These are phyloP conservation scores for Adela reaumurella DNA, from an alignment of 2,888 invertebrate species.

Conservation along the genomic window DNA sequence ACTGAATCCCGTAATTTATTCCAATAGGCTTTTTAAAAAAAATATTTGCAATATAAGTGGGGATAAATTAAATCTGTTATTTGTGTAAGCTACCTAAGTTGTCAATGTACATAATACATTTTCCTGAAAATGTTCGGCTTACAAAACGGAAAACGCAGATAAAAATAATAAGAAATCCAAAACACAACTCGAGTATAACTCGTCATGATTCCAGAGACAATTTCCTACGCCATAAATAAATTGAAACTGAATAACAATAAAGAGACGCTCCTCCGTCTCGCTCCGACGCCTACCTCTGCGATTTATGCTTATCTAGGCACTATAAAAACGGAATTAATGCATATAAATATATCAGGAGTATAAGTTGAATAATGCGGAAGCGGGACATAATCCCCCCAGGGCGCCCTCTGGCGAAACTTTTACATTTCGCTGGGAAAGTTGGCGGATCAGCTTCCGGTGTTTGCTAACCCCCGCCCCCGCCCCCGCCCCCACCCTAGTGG, in stretches of 20 bases:
- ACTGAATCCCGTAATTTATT: too few relatives aligned
- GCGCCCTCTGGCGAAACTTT: not conserved
- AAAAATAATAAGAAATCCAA: slow-evolving; percentile 9
- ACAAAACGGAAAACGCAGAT: too few relatives aligned
- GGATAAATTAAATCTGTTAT: too few relatives aligned
- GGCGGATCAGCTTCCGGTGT: slow-evolving; percentile 49
- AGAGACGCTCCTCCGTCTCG: slow-evolving; percentile 29
- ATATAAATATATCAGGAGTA: slow-evolving; percentile 40
- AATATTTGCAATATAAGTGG: too few relatives aligned
- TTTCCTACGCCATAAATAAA: slow-evolving; percentile 32
- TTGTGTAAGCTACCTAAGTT: too few relatives aligned
- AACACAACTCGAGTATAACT: slow-evolving; percentile 17
- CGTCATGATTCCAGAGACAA: slow-evolving; percentile 19
- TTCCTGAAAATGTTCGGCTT: not conserved
- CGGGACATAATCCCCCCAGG: not conserved
- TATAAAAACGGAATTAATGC: slow-evolving; percentile 44
- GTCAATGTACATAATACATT: too few relatives aligned
- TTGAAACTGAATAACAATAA: slow-evolving; percentile 31
- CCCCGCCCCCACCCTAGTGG: slow-evolving; percentile 17
- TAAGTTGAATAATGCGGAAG: not conserved
- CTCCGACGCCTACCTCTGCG: slow-evolving; percentile 26
- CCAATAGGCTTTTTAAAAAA: too few relatives aligned
- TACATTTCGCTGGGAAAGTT: slow-evolving; percentile 37
- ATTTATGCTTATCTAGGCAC: slow-evolving; percentile 42
- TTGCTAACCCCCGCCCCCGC: slow-evolving; percentile 29